These are phyloP conservation scores for Pseudopleuronectes americanus DNA, from an alignment of 2,797 vertebrate genomes.

Conservation along the genomic window DNA sequence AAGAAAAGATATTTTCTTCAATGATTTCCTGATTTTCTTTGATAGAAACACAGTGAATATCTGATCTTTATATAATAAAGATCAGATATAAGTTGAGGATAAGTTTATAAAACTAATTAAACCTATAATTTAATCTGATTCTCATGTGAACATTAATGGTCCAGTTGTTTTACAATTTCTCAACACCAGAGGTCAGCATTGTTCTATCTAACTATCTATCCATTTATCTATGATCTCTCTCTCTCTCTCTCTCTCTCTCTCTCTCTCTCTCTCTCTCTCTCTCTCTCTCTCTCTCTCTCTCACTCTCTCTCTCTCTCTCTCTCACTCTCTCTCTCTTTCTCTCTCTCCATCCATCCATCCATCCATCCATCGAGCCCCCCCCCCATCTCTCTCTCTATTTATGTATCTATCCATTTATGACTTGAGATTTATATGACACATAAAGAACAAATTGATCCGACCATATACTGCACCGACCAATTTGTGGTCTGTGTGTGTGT, in stretches of 20 bases:
- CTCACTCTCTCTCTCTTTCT: slow-evolving; percentile 2
- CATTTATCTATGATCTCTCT: slow-evolving; percentile 12
- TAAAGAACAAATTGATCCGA: slow-evolving; percentile 9
- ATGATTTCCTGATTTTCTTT: too few species aligned
- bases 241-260: not conserved
- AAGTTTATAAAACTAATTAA: too few species aligned
- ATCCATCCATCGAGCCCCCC: not conserved
- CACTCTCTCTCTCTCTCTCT: not conserved
- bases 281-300: slow-evolving; percentile 7
- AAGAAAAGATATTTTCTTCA: too few species aligned
- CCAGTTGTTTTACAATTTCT: not conserved
- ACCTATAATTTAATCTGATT: too few species aligned
- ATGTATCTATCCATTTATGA: slow-evolving; percentile 13
- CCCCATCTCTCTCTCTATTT: not conserved
- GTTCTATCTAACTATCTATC: slow-evolving; percentile 12
- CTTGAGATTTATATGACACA: slow-evolving; percentile 1
- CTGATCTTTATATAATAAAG: too few species aligned
- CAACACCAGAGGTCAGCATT: slow-evolving; percentile 66
- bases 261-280: slow-evolving; percentile 10
- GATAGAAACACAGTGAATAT: too few species aligned
- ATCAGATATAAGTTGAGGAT: too few species aligned
- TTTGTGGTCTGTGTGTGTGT: slow-evolving; percentile 1
- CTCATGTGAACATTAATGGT: too few species aligned
- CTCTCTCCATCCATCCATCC: slow-evolving; percentile 15
- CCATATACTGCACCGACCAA: not conserved